Conservation (phyloP, 2,797 vertebrate species). For the Anas acuta region DNA sequence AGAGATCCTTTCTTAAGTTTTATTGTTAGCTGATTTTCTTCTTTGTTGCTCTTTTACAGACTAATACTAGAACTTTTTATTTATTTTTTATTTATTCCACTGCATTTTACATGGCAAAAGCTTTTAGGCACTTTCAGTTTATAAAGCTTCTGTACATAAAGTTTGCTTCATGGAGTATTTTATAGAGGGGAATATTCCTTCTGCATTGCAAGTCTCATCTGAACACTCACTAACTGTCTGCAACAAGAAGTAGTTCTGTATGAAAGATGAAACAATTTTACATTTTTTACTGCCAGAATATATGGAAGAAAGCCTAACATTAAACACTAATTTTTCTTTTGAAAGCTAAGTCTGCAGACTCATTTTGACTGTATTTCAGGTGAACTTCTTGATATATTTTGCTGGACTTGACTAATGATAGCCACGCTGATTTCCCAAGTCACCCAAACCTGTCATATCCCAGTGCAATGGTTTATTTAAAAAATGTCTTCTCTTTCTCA, state of each 20-base stretch:
- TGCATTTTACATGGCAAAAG: background rate
- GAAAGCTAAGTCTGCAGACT: background rate
- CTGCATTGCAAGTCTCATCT: background rate
- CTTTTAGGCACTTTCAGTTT: background rate
- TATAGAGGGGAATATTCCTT: background rate
- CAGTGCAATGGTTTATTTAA: background rate
- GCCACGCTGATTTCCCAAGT: conserved; percentile 21
- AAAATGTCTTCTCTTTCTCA: background rate
- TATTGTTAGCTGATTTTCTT: background rate
- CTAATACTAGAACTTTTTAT: background rate
- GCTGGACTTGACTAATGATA: background rate
- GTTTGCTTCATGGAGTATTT: background rate
- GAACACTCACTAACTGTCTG: background rate
- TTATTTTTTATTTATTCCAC: background rate
- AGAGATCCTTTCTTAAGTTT: background rate
- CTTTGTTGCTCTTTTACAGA: background rate
- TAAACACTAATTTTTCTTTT: background rate
- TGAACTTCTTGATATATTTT: conserved; percentile 1
- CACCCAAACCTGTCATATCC: background rate
- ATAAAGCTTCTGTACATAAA: background rate
- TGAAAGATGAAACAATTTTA: background rate
- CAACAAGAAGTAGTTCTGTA: background rate
- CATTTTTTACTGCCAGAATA: background rate
- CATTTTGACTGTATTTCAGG: background rate
- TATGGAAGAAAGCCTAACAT: background rate